phyloP scores from a whole-genome alignment of 2,888 invertebrate genomes.

The Polymixis flavicincta region DNA sequence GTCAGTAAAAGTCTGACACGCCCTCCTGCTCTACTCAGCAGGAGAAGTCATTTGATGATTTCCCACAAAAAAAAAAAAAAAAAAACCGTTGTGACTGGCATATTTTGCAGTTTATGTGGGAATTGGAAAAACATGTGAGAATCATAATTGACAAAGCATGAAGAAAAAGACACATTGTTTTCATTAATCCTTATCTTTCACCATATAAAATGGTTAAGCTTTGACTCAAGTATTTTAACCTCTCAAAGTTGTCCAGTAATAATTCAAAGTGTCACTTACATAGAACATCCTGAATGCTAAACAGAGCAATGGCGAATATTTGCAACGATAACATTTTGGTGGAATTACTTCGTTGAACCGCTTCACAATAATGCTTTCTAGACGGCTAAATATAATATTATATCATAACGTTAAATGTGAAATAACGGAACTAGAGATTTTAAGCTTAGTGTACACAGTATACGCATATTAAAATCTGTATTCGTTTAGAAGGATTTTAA shows the following conservation, averaged over 20 bases:
- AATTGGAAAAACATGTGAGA: background rate
- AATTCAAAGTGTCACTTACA: constrained; percentile 29
- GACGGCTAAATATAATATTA: constrained; percentile 12
- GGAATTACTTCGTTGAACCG: constrained; percentile 5
- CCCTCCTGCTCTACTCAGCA: too few species aligned
- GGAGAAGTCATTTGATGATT: too few species aligned
- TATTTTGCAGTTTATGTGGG: background rate
- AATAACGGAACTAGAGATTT: constrained; percentile 29
- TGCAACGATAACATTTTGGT: constrained; percentile 32
- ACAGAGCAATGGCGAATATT: constrained; percentile 27
- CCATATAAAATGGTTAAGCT: background rate
- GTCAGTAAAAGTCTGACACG: too few species aligned
- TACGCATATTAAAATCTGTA: background rate
- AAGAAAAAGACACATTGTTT: background rate
- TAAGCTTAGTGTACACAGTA: constrained; percentile 9
- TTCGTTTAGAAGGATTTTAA: background rate
- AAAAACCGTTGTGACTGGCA: background rate
- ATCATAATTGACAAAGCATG: background rate
- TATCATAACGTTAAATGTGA: constrained; percentile 15
- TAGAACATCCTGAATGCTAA: constrained; percentile 19
- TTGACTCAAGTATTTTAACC: background rate
- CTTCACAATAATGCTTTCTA: constrained; percentile 16
- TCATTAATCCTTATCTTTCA: background rate
- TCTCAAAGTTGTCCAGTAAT: background rate
- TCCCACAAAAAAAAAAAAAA: too few species aligned